Conservation (phyloP, 2,113 vertebrate species). For the Cyanoderma ruficeps region DNA sequence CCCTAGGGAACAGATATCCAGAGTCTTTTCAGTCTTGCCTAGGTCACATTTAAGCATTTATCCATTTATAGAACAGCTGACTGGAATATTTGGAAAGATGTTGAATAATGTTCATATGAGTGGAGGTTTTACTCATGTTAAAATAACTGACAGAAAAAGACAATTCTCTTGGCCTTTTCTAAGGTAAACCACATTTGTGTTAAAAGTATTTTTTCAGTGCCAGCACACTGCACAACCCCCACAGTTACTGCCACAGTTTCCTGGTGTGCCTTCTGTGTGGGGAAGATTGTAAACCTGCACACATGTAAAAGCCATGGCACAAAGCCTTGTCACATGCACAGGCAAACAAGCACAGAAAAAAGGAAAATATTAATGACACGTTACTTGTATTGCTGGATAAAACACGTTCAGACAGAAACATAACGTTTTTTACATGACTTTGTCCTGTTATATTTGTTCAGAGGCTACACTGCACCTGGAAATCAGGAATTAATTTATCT, state of each 20-base stretch:
- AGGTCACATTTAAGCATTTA: not conserved
- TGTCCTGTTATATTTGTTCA: not conserved
- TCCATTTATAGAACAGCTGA: not conserved
- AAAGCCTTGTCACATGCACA: not conserved
- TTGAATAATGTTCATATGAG: not conserved
- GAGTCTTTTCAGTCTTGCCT: not conserved
- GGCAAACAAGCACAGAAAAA: not conserved
- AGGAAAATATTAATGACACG: not conserved
- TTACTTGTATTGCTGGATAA: not conserved
- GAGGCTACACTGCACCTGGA: not conserved
- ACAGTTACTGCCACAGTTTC: not conserved
- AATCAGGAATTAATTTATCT: not conserved
- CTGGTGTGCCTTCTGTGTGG: not conserved
- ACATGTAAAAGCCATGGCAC: accelerated
- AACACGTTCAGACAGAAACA: not conserved
- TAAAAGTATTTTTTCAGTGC: not conserved
- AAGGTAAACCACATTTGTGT: not conserved
- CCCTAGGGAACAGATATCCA: not conserved
- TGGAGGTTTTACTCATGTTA: not conserved
- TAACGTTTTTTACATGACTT: not conserved
- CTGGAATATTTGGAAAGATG: not conserved
- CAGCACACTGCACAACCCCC: not conserved
- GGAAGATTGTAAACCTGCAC: not conserved
- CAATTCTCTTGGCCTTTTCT: not conserved
- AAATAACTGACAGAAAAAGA: not conserved